Conservation (phyloP, 92 coral and sea anemone genomes). For the Palythoa heliodiscus region DNA sequence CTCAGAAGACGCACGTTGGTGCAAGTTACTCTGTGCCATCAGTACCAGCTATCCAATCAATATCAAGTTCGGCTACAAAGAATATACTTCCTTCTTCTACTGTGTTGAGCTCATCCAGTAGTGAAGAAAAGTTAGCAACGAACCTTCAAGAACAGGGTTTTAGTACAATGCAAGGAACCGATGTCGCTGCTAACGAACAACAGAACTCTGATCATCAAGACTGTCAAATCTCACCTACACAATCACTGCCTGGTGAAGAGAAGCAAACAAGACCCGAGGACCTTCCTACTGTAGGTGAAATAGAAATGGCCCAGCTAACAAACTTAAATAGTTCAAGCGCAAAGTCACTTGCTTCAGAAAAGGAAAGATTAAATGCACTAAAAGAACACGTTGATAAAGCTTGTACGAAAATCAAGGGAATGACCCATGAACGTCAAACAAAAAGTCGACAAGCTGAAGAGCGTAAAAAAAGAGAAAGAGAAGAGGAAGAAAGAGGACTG, state of each 20-base stretch:
- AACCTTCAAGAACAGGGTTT: not conserved
- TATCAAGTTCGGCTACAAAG: not conserved
- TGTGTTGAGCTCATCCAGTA: not conserved
- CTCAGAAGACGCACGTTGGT: not conserved
- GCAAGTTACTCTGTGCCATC: not conserved
- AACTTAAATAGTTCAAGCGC: slow-evolving; percentile 5
- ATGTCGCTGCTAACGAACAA: not conserved
- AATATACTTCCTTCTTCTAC: not conserved
- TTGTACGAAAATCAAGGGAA: slow-evolving; percentile 50
- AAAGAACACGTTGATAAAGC: slow-evolving; percentile 54
- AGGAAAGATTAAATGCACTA: slow-evolving; percentile 1
- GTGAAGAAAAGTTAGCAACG: not conserved
- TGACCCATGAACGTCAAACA: slow-evolving; percentile 32
- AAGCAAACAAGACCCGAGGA: not conserved
- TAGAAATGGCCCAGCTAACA: slow-evolving; percentile 5
- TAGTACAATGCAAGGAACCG: not conserved
- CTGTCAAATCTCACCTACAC: not conserved
- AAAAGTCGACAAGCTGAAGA: slow-evolving; percentile 13
- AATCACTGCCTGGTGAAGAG: not conserved
- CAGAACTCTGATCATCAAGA: not conserved
- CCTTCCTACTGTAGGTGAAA: not conserved
- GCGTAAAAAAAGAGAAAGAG: not conserved
- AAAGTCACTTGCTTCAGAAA: slow-evolving; percentile 1
- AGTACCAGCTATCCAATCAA: not conserved
- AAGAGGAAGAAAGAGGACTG: not conserved